Percentiles rank a stretch among this genome's conserved stretches.
Evolutionary conservation across 2,113 vertebrate genomes (phyloP).

Genomic region (Spheniscus mendiculus): DNA sequence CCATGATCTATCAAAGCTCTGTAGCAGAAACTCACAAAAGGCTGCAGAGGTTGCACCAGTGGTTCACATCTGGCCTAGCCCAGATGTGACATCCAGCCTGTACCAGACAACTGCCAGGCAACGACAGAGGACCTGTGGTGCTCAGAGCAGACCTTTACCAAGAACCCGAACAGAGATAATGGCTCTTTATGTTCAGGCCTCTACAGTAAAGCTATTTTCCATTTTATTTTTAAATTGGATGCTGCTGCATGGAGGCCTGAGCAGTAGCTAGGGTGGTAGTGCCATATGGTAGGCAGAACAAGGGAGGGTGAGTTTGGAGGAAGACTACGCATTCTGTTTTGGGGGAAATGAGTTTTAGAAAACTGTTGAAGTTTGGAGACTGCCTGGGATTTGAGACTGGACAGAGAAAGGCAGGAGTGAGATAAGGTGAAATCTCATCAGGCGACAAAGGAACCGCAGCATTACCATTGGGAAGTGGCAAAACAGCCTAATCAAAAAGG

Average conservation of each 20-base stretch:
- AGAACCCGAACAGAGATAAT: not conserved
- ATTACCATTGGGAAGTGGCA: not conserved
- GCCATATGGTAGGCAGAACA: fast-evolving
- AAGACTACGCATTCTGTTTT: not conserved
- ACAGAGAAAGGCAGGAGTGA: not conserved
- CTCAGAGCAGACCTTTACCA: not conserved
- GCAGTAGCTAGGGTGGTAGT: not conserved
- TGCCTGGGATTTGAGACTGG: not conserved
- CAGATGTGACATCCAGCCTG: not conserved
- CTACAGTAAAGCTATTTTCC: not conserved
- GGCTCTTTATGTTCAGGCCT: not conserved
- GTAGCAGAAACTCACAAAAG: not conserved
- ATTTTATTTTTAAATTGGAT: not conserved
- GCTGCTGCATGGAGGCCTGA: not conserved
- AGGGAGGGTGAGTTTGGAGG: not conserved
- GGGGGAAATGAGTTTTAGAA: not conserved
- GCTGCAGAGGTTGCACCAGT: not conserved
- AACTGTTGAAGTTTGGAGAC: not conserved
- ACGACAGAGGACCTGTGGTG: not conserved
- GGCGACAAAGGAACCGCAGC: not conserved
- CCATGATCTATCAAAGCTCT: fast-evolving
- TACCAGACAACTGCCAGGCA: not conserved
- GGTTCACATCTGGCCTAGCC: not conserved
- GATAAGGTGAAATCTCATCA: not conserved
- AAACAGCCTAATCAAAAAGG: not conserved